Base-by-base conservation (phyloP, 2,888 invertebrate species). In the Machimus atricapillus region DNA sequence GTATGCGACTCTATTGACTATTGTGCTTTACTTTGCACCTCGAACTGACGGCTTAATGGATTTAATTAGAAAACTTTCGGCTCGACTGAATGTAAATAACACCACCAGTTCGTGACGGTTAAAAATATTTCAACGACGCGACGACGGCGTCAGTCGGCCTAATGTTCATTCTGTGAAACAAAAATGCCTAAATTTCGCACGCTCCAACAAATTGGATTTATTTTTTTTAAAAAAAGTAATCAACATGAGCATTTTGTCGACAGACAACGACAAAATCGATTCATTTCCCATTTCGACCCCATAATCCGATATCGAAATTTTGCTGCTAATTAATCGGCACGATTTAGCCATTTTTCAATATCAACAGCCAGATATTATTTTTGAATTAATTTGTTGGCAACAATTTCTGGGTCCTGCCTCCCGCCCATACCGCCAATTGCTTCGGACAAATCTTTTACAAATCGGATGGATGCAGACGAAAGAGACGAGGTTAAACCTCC, bases 301-400 rank as follows among this genome's bases (percentile, higher is more conserved):
- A 23, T 14, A 43, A 37, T 19, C 37, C 23, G n/a, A 2, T 78
- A 78, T 78, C 78, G 23, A 78, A 40, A 43, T 46, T n/a, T 78
- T 78, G 78, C 40, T 40, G 43, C 43, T 78, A 78, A 78, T 78
- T 78, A 78, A 78, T 78, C 78, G 78, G 43, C 78, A 78, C 78
- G 78, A 78, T 40, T 78, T 78, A 78, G 78, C 23, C 40, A 43
- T 40, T 78, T 78, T 78, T 78, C 78, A 77, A n/a, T 34, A 37
- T 37, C 14, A 23, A 78, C 78, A 9, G 46, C 19, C 14, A 23
- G 40, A 43, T 37, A 78, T 34, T 78, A 78, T 78, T 78, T 78
- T 78, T 43, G 37, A 78, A 78, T 78, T 78, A 78, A 78, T 37
- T 78, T 43, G 78, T 78, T 78, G 78, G 78, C 78, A 78, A 19